Evolutionary conservation across 2,113 vertebrate genomes (phyloP).

Genomic region (Siphamia tubifer): DNA sequence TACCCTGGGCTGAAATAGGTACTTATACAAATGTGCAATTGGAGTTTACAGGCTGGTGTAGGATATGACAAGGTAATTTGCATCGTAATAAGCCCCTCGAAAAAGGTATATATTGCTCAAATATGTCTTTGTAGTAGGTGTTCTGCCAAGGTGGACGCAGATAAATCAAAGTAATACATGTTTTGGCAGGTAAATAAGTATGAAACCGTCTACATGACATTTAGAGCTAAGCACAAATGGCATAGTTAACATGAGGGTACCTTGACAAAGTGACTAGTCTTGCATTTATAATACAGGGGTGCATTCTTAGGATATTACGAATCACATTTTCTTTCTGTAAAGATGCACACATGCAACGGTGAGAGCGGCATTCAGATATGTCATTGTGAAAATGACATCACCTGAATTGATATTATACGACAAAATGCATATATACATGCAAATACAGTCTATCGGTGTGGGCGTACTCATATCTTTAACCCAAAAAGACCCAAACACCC

Average conservation of each 20-base stretch:
- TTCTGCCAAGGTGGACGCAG: conserved; percentile 29
- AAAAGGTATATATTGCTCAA: conserved; percentile 41
- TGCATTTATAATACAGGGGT: conserved; percentile 14
- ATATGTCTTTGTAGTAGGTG: conserved; percentile 34
- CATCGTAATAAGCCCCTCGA: conserved; percentile 35
- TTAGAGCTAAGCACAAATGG: conserved; percentile 29
- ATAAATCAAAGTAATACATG: conserved; percentile 46
- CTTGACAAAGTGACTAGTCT: conserved; percentile 41
- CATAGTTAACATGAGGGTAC: conserved; percentile 20
- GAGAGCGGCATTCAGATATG: neutral
- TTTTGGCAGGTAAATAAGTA: conserved; percentile 53
- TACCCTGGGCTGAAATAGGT: neutral
- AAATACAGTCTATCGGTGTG: no score
- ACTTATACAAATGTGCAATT: conserved; percentile 4
- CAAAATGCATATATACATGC: no score
- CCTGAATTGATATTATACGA: no score
- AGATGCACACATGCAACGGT: neutral
- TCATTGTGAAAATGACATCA: no score
- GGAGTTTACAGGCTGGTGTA: conserved; percentile 10
- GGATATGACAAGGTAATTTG: conserved; percentile 50
- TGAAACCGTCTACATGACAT: conserved; percentile 34
- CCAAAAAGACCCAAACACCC: no score
- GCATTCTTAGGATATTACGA: neutral
- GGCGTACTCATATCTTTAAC: no score
- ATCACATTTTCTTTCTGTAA: neutral